These are phyloP conservation scores for Emydocephalus ijimae DNA, from an alignment of 2,113 vertebrate genomes.

Conservation along the genomic window DNA sequence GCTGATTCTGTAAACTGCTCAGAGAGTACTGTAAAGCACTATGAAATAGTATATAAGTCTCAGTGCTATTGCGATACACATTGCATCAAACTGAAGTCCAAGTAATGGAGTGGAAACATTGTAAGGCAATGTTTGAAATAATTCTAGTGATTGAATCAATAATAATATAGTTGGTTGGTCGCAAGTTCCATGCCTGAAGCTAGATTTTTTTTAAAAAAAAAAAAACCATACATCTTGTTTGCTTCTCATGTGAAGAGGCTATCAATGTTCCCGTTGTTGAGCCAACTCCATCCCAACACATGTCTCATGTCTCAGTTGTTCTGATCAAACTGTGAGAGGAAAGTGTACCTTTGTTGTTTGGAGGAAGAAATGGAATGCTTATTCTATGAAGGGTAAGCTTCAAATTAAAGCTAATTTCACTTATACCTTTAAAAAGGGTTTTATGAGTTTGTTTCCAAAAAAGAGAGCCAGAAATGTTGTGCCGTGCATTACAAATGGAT, in stretches of 20 bases:
- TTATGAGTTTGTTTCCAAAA: not conserved
- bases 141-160: not conserved
- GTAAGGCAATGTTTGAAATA: not conserved
- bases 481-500: constrained; percentile 2
- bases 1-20: not conserved
- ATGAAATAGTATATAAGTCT: not conserved
- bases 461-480: not conserved
- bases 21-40: not conserved
- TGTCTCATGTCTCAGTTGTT: not conserved
- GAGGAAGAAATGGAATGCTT: not conserved
- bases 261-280: not conserved
- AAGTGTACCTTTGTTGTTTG: not conserved
- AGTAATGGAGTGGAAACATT: not conserved
- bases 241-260: not conserved
- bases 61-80: not conserved
- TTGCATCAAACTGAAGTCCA: not conserved
- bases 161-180: not conserved
- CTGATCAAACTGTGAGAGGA: not conserved
- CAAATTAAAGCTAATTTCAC: constrained; percentile 23
- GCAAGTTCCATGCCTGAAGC: not conserved
- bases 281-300: not conserved
- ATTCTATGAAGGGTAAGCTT: constrained; percentile 13
- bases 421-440: constrained; percentile 9
- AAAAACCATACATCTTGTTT: not conserved
- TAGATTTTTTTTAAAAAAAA: not conserved